Conservation (phyloP, 2,113 vertebrate species). For the Hippocampus zosterae region DNA sequence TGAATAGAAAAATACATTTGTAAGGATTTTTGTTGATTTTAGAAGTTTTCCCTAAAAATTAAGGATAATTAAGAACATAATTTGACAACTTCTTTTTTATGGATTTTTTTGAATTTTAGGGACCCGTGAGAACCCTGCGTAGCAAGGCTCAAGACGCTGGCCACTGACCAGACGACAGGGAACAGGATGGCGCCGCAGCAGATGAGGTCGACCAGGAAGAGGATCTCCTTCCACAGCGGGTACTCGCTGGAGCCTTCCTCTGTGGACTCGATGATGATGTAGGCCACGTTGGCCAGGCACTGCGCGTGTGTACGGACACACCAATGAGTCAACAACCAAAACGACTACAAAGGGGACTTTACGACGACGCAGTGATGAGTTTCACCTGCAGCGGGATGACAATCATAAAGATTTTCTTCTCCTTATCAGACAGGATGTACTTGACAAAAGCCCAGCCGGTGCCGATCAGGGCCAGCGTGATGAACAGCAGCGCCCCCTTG, state of each 20-base stretch:
- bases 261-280: slow-evolving; percentile 79
- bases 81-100: no score
- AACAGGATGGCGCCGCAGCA: slow-evolving; percentile 83
- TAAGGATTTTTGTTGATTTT: no score
- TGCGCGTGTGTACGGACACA: slow-evolving; percentile 23
- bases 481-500: slow-evolving; percentile 83
- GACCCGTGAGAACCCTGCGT: no score
- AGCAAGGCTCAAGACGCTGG: not conserved
- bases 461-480: slow-evolving; percentile 81
- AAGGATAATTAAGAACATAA: no score
- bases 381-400: slow-evolving; percentile 83
- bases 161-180: slow-evolving; percentile 79
- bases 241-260: slow-evolving; percentile 82
- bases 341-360: not conserved
- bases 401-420: slow-evolving; percentile 86
- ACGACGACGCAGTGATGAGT: slow-evolving; percentile 20
- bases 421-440: slow-evolving; percentile 82
- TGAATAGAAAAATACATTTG: no score
- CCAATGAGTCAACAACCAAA: not conserved
- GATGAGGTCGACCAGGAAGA: slow-evolving; percentile 82
- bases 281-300: slow-evolving; percentile 83
- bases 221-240: slow-evolving; percentile 79
- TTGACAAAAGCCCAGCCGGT: slow-evolving; percentile 84
- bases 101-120: no score
- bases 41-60: no score